Percentiles rank a stretch among this genome's conserved stretches.
Conservation (phyloP, 2,888 invertebrate species). For the Anaspis maculata region DNA sequence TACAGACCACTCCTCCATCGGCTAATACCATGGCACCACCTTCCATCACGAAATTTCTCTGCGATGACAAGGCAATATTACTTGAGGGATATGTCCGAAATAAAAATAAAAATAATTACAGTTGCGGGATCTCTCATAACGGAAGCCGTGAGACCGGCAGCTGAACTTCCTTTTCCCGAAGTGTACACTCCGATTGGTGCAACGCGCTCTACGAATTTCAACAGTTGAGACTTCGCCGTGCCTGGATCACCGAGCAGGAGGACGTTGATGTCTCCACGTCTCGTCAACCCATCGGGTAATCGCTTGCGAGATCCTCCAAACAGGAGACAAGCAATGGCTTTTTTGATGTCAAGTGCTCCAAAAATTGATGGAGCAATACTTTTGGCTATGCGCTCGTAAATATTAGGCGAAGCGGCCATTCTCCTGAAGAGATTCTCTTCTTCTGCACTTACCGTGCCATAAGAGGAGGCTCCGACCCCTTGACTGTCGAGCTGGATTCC, state of each 20-base stretch:
- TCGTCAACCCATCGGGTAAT: slow-evolving; percentile 89
- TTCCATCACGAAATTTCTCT: slow-evolving; percentile 96
- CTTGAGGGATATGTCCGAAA: too few relatives aligned
- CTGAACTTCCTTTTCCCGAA: slow-evolving; percentile 99
- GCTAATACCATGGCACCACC: slow-evolving; percentile 99
- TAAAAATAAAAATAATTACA: slow-evolving; percentile 49
- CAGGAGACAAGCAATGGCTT: slow-evolving; percentile 87
- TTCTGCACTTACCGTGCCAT: slow-evolving; percentile 50
- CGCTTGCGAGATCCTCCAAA: slow-evolving; percentile 88
- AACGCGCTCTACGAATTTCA: slow-evolving; percentile 95
- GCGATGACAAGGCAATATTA: too few relatives aligned
- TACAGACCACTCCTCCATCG: slow-evolving; percentile 98
- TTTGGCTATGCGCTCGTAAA: slow-evolving; percentile 80
- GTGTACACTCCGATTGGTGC: slow-evolving; percentile 94
- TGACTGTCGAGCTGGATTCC: slow-evolving; percentile 84
- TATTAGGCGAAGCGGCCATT: slow-evolving; percentile 74
- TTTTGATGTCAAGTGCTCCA: slow-evolving; percentile 91
- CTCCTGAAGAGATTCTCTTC: slow-evolving; percentile 78
- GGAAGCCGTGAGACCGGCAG: slow-evolving; percentile 97
- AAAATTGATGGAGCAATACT: slow-evolving; percentile 97
- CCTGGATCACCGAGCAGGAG: slow-evolving; percentile 95
- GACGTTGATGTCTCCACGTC: slow-evolving; percentile 95
- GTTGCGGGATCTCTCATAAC: slow-evolving; percentile 89
- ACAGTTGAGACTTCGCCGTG: slow-evolving; percentile 96
- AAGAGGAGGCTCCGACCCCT: slow-evolving; percentile 58